Percentiles rank a stretch among this genome's conserved stretches.
phyloP scores from a whole-genome alignment of 2,888 invertebrate species.

The Spatulosminthurus flaviceps region DNA sequence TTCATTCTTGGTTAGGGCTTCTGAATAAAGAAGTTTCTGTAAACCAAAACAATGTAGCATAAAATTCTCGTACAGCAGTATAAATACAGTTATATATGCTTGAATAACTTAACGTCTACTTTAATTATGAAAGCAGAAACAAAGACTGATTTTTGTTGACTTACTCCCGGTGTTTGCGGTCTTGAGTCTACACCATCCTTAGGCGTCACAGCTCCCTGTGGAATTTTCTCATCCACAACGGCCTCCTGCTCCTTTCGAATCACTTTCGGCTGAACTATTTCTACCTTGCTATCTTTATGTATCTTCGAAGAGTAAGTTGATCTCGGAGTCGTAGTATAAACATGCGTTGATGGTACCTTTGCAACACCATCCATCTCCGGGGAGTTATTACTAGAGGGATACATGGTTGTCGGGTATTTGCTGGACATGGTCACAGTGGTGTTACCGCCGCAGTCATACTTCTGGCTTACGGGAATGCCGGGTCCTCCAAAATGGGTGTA shows the following conservation, averaged over 20 bases:
- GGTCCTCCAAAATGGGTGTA: constrained; percentile 62
- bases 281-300: neutral
- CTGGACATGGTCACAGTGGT: neutral
- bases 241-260: constrained; percentile 47
- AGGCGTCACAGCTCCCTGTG: constrained; percentile 51
- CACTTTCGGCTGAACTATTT: constrained; percentile 22
- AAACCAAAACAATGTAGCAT: constrained; percentile 33
- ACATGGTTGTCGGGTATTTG: neutral
- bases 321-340: neutral
- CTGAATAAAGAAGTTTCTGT: constrained; percentile 62
- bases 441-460: constrained; percentile 22
- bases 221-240: neutral
- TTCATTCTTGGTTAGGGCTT: constrained; percentile 58
- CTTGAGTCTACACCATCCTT: constrained; percentile 53
- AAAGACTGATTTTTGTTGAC: neutral
- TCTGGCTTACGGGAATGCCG: neutral
- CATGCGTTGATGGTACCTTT: neutral
- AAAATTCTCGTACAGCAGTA: too few species aligned
- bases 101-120: too few species aligned
- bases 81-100: too few species aligned
- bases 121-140: neutral
- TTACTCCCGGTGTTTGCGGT: constrained; percentile 61
- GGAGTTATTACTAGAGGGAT: neutral
- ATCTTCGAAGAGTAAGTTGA: too few species aligned
- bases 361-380: neutral